Evolutionary conservation across 2,113 vertebrate genomes (phyloP), one percentile per base, ranked within the genome.

Genomic region (Daboia siamensis): DNA sequence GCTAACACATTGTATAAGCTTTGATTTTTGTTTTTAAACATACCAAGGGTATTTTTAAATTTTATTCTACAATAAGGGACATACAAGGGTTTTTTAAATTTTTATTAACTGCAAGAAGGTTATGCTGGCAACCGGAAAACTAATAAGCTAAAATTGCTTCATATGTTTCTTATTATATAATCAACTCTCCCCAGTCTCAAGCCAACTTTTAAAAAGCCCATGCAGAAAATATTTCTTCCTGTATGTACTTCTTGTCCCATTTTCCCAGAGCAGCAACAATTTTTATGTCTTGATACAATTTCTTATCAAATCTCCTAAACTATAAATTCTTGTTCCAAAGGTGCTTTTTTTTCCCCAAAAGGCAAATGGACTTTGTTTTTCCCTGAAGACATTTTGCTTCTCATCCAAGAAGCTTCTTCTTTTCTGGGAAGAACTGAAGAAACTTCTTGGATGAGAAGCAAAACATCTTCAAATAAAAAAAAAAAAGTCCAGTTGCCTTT

Each of bases 91-190:
- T 97, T 92, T 95, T 94, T 95, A 95, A 95, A 93, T 93, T 97
- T 9, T 97, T 96, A 97, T 96, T 97, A 97, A 95, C 94, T 96
- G 92, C 86, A 96, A 93, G 93, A 92, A 95, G 96, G 95, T 94
- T 93, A 92, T 92, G 84, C 80, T 97, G 97, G 96, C 96, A 97
- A 96, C 92, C 91, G 92, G 96, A 97, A 94, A 97, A 95, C 94
- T 94, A 97, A 96, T 95, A 96, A 96, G 95, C 88, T 95, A 90
- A 97, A 97, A 96, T 94, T 13, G 2, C 88, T 94, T 95, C 95
- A 96, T 95, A 88, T 96, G 95, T 94, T 98, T 96, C 92, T 89
- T 92, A 94, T 97, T 97, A 96, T 93, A 93, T 74, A 93, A 95
- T 97, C 95, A 96, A 96, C 94, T 93, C 52, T 90, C 74, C 69